Percentiles rank a stretch among this genome's conserved stretches.
phyloP scores from a whole-genome alignment of 2,888 invertebrate species.

The Drosophila nr. perissopoda region DNA sequence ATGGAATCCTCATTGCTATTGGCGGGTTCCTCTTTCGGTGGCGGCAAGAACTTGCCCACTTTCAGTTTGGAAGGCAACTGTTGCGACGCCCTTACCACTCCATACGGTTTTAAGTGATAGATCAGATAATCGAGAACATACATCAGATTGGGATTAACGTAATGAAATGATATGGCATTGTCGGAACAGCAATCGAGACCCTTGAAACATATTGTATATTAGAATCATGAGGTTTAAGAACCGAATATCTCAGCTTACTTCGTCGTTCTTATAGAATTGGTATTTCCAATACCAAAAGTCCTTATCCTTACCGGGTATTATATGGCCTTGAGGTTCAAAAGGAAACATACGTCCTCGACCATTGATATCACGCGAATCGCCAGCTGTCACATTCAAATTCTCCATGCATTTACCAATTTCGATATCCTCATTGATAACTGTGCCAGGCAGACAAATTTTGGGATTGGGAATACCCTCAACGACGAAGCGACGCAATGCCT shows the following conservation, averaged over 20 bases:
- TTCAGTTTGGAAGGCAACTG: not conserved
- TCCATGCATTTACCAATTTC: not conserved
- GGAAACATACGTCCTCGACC: not conserved
- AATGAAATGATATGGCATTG: not conserved
- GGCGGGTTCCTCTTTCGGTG: not conserved
- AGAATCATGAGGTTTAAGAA: not conserved
- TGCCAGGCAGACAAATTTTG: not conserved
- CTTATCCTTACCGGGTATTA: not conserved
- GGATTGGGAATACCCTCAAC: not conserved
- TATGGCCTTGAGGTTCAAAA: not conserved
- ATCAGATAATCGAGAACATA: not conserved
- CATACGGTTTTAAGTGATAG: not conserved
- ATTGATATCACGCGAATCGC: not conserved
- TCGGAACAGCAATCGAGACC: constrained; percentile 4
- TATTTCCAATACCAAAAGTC: not conserved
- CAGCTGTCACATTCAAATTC: constrained; percentile 1
- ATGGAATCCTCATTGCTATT: not conserved
- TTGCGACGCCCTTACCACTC: not conserved
- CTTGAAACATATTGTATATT: not conserved
- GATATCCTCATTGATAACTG: not conserved
- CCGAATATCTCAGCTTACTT: not conserved
- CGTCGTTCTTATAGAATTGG: not conserved
- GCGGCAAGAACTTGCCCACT: not conserved
- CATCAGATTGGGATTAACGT: not conserved
- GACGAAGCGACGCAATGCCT: not conserved